A percentile compares a stretch with the other conserved stretches of the same genome.
These are phyloP conservation scores for Amitus sp. DNA, from an alignment of 2,888 invertebrate species.

Conservation along the genomic window DNA sequence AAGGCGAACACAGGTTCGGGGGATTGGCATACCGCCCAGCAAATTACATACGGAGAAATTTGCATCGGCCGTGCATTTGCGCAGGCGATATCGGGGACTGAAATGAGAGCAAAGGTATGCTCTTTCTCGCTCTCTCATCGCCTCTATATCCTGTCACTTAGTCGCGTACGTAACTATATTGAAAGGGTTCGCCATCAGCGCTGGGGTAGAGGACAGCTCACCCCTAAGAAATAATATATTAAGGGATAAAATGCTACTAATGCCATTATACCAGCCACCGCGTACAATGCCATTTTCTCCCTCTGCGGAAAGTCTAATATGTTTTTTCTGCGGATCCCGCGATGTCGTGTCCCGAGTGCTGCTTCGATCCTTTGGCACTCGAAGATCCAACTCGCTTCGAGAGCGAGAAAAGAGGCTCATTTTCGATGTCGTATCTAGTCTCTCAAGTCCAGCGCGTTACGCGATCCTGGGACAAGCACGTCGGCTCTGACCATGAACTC, in stretches of 20 bases:
- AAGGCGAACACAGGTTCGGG: constrained; percentile 62
- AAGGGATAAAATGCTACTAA: constrained; percentile 62
- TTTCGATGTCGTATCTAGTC: too few species aligned
- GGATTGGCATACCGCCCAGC: constrained; percentile 59
- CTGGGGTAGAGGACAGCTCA: constrained; percentile 45
- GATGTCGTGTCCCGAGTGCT: constrained; percentile 39
- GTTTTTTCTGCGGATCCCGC: constrained; percentile 47
- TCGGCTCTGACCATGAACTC: constrained; percentile 42
- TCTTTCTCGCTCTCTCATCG: constrained; percentile 6
- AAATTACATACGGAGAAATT: constrained; percentile 64
- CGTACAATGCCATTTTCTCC: constrained; percentile 55
- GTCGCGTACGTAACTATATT: constrained; percentile 50
- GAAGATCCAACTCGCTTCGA: too few species aligned
- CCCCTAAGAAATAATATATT: constrained; percentile 62
- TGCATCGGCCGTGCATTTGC: constrained; percentile 61
- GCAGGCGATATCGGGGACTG: constrained; percentile 43
- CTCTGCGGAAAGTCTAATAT: constrained; percentile 58
- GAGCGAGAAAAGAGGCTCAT: too few species aligned
- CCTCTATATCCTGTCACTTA: too few species aligned
- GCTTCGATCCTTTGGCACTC: too few species aligned
- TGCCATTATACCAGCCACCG: constrained; percentile 52
- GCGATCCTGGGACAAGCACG: constrained; percentile 19
- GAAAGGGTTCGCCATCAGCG: constrained; percentile 52
- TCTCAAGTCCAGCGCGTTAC: constrained; percentile 22
- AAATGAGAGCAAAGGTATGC: constrained; percentile 29